Percentiles rank a stretch among this genome's conserved stretches.
These are phyloP conservation scores for Neodiprion pinetum DNA, from an alignment of 1,140 invertebrate species.

Conservation along the genomic window DNA sequence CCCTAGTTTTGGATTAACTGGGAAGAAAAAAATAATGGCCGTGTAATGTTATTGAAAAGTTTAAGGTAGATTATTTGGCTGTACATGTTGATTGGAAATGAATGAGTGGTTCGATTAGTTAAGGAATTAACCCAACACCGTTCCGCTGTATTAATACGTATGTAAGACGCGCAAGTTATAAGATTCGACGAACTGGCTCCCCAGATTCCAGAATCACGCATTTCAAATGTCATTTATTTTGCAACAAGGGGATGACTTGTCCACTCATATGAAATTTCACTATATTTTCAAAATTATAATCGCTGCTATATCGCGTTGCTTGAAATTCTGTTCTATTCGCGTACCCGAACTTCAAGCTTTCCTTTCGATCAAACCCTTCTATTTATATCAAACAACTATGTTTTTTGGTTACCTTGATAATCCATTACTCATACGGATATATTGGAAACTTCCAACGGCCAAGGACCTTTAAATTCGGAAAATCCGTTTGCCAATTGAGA, in stretches of 20 bases:
- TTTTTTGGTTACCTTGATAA: slow-evolving; percentile 17
- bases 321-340: slow-evolving; percentile 11
- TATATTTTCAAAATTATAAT: slow-evolving; percentile 36
- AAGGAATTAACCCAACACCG: neutral
- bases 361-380: slow-evolving; percentile 28
- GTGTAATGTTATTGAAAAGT: slow-evolving; percentile 46
- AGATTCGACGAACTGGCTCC: neutral
- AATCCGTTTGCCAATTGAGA: too few relatives aligned
- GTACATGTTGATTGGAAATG: slow-evolving; percentile 17
- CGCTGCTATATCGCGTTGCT: slow-evolving; percentile 21
- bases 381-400: slow-evolving; percentile 24
- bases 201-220: neutral
- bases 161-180: slow-evolving; percentile 25
- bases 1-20: neutral
- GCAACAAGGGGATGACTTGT: slow-evolving; percentile 40
- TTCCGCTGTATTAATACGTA: neutral
- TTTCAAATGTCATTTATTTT: slow-evolving; percentile 50
- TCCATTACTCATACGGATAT: neutral
- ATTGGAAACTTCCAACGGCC: too few relatives aligned
- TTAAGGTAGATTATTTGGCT: slow-evolving; percentile 29
- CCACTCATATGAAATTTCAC: slow-evolving; percentile 20
- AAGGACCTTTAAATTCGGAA: too few relatives aligned
- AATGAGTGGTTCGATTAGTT: neutral
- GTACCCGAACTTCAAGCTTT: slow-evolving; percentile 5
- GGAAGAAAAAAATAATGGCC: slow-evolving; percentile 36